A percentile compares a stretch with the other conserved stretches of the same genome.
These are phyloP conservation scores for Archivesica marissinica DNA, from an alignment of 1,140 invertebrate species.

Conservation along the genomic window DNA sequence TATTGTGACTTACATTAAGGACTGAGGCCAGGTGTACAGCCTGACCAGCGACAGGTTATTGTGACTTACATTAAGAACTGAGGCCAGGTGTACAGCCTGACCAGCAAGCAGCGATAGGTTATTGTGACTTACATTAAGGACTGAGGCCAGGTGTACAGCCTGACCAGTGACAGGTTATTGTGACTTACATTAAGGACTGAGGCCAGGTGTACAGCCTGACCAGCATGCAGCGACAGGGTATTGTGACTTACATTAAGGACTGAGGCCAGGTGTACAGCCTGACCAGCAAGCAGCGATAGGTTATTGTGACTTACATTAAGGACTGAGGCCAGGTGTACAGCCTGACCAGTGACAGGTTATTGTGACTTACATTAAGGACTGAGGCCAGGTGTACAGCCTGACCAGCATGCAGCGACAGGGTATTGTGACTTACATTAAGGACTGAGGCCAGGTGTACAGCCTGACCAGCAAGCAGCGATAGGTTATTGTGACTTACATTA, in stretches of 20 bases:
- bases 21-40: conserved; percentile 63
- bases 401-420: background rate
- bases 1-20: conserved; percentile 54
- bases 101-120: conserved; percentile 57
- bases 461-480: no score
- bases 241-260: background rate
- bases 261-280: background rate
- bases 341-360: no score
- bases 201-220: background rate
- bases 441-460: background rate
- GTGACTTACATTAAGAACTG: conserved; percentile 59
- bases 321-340: background rate
- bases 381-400: background rate
- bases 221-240: no score
- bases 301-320: background rate
- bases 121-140: background rate
- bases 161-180: background rate
- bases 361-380: background rate
- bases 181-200: background rate
- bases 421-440: background rate
- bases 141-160: background rate
- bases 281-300: background rate
- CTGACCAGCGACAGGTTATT: conserved; percentile 52
- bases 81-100: conserved; percentile 64
- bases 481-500: no score